Evolutionary conservation across 2,113 vertebrate genomes (phyloP).

Genomic region (Galemys pyrenaicus): DNA sequence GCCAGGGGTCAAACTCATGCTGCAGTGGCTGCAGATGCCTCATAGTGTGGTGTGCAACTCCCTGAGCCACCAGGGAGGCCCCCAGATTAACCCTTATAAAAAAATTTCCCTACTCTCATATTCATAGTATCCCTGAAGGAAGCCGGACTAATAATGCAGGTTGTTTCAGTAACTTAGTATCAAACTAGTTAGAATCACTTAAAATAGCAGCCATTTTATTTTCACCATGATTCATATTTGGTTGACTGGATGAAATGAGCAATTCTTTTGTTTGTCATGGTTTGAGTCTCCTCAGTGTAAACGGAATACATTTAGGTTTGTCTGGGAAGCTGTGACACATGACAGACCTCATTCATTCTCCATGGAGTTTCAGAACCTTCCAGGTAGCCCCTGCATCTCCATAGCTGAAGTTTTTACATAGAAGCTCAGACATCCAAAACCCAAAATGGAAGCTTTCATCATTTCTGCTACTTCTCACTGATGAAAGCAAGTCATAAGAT

Average conservation of each 20-base stretch:
- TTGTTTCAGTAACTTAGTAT: background rate
- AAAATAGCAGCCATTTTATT: background rate
- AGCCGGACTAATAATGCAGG: background rate
- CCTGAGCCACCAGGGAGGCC: too few species aligned
- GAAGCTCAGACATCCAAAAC: background rate
- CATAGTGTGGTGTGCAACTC: too few species aligned
- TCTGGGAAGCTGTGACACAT: background rate
- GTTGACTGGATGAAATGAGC: background rate
- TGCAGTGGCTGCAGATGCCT: too few species aligned
- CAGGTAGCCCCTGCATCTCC: background rate
- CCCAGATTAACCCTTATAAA: background rate
- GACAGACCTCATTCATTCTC: background rate
- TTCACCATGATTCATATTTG: background rate
- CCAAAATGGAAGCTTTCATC: background rate
- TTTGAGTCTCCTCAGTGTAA: background rate
- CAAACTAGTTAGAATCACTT: background rate
- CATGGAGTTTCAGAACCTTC: background rate
- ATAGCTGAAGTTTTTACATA: background rate
- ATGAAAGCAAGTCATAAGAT: background rate
- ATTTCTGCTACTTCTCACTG: background rate
- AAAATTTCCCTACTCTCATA: background rate
- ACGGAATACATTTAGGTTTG: background rate
- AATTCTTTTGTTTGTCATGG: background rate
- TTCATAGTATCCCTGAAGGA: background rate
- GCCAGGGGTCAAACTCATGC: too few species aligned